Evolutionary conservation across 2,113 vertebrate genomes (phyloP), one percentile per base, ranked within the genome.

Genomic region (Myotis lucifugus): DNA sequence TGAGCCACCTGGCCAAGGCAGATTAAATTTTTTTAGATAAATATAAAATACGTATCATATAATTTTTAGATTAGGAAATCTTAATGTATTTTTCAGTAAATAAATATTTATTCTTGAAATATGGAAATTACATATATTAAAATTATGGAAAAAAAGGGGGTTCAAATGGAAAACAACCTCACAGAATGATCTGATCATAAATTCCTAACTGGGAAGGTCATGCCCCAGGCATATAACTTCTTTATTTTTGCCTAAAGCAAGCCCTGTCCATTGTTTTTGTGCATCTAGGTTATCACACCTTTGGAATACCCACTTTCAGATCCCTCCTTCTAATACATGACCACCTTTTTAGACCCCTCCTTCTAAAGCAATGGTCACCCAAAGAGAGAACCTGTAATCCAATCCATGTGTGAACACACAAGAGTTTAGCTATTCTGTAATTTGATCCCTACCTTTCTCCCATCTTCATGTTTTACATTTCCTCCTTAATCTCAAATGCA

Each of bases 1-100:
- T 67, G 64, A 67, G 64, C 29, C 32, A 67, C 29, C 64, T 67
- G 64, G 14, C 64, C 13, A n/a, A 17, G 29, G 14, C 64, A 67
- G 15, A 15, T 67, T 67, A n/a, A 67, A 10, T 76, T 50, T 32
- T 32, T 76, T n/a, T 67, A 82, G 27, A 89, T 23, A 95, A 95
- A 79, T 94, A 88, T 73, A 40, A 78, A 78, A 78, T 23, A 37
- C 37, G 3, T 37, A 77, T n/a, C 17, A 77, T 34, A 12, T 54
- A 32, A 78, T 78, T 54, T 54, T 52, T 54, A 78, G 76, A 61
- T 85, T 72, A 91, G 59, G 21, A 86, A 85, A 78, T 83, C n/a
- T 90, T 92, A 87, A 90, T 77, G 66, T 10, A 59, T 95, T 84
- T 77, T 83, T 93, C 25, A 81, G 52, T 67, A 82, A 76, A 40